Evolutionary conservation across 2,888 invertebrate species (phyloP), one percentile per base, ranked within the genome.

Genomic region (Arenicola marina): DNA sequence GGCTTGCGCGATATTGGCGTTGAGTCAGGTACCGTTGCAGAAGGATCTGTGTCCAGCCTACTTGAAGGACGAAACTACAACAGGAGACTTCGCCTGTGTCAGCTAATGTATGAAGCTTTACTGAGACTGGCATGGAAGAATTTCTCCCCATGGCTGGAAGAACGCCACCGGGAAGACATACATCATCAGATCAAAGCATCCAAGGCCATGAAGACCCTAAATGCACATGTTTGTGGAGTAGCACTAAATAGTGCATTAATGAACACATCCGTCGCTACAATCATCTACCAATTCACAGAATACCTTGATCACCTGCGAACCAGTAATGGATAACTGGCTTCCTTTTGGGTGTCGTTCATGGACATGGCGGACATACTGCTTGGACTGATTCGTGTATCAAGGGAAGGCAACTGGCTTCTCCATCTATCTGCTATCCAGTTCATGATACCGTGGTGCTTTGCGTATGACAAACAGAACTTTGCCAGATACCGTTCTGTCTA

Each of bases 391-490:
- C 54, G 67, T 21, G 66, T 66, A 24, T 54, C 65, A 2, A 43
- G 67, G 15, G 69, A 69, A 45, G 72, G 66, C 2, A 57, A 64
- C 51, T 70, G 68, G 67, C 11, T 48, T 15, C 26, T 71, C 18
- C 72, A 71, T 46, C 61, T 73, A 1, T 18, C 51, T 32, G 33
- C 57, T 2, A 63, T 71, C 18, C 24, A 56, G 7, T 24, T 11
- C 2, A 60, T 71, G 62, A 65, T 71, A 29, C 71, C 65, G 4
- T 72, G 68, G 67, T 63, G 59, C 34, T 73, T 72, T 59, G 72
- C 71, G 3, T 70, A 70, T 54, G 70, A 73, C 48, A 61, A 48
- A 4, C 31, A 62, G 11, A 73, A 73, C 51, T 71, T 73, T 53
- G 67, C 72, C 21, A 32, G n/a, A n/a, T 72, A 70, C 38, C 51